These are phyloP conservation scores for Ameiurus melas DNA, from an alignment of 2,113 vertebrate genomes.

Conservation along the genomic window DNA sequence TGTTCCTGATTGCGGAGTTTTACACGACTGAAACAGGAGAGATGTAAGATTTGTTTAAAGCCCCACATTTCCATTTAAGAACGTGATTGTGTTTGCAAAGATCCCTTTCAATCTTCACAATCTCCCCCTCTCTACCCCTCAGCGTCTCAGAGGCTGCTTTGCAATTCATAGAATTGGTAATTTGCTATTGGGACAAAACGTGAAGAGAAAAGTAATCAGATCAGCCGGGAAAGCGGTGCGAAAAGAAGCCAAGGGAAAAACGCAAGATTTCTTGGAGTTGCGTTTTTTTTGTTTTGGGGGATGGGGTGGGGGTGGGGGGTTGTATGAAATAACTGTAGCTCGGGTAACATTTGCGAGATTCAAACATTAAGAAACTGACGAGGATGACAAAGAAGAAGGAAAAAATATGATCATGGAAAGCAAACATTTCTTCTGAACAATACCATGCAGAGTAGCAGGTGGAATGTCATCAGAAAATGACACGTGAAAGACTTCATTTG, in stretches of 20 bases:
- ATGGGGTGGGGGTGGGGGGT: no score
- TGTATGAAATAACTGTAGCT: conserved; percentile 47
- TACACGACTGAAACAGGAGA: conserved; percentile 81
- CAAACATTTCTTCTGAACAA: conserved; percentile 3
- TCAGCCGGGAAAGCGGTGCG: conserved; percentile 75
- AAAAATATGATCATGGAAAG: conserved; percentile 3
- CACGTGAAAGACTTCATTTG: background rate
- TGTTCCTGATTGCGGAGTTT: conserved; percentile 81
- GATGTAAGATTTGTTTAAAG: conserved; percentile 88
- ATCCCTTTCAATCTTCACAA: conserved; percentile 84
- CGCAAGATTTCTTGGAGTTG: conserved; percentile 68
- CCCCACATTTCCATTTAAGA: conserved; percentile 86
- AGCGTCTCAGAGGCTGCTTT: conserved; percentile 84
- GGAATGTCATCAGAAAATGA: background rate
- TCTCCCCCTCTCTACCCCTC: conserved; percentile 76
- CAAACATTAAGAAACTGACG: background rate
- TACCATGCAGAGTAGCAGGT: background rate
- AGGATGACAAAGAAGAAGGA: background rate
- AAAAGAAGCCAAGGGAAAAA: conserved; percentile 70
- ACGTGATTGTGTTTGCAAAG: conserved; percentile 89
- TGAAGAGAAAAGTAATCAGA: conserved; percentile 90
- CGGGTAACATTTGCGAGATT: conserved; percentile 36
- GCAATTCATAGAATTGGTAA: conserved; percentile 92
- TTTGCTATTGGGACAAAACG: conserved; percentile 90
- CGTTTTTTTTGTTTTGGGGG: conserved; percentile 60